Evolutionary conservation across 1,140 invertebrate genomes (phyloP).

Genomic region (Drosophila bipectinata): DNA sequence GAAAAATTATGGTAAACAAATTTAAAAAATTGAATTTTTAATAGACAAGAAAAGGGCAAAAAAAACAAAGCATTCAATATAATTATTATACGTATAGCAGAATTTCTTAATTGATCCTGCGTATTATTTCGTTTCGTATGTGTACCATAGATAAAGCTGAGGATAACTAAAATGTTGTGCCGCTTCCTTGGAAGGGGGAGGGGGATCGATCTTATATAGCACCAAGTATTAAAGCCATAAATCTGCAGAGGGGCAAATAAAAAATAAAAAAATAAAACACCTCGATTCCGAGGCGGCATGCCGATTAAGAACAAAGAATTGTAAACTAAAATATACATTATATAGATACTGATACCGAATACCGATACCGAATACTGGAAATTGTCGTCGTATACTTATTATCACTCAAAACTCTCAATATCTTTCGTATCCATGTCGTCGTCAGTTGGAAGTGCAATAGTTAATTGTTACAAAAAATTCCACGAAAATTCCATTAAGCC

Average conservation of each 20-base stretch:
- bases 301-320: constrained; percentile 49
- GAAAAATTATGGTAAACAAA: constrained; percentile 33
- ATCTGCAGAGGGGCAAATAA: constrained; percentile 1
- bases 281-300: constrained; percentile 13
- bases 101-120: constrained; percentile 71
- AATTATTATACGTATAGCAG: constrained; percentile 63
- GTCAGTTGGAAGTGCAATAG: constrained; percentile 69
- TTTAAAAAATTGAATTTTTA: constrained; percentile 46
- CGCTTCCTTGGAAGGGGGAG: constrained; percentile 8
- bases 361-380: constrained; percentile 37
- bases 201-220: constrained; percentile 36
- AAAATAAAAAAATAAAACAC: too few species aligned
- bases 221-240: constrained; percentile 60
- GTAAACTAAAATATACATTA: constrained; percentile 63
- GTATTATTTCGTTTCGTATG: constrained; percentile 74
- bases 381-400: constrained; percentile 51
- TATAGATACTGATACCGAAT: constrained; percentile 57
- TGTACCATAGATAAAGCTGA: constrained; percentile 69
- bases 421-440: constrained; percentile 55
- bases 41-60: constrained; percentile 20
- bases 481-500: constrained; percentile 51
- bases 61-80: constrained; percentile 18
- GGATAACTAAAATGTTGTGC: constrained; percentile 45
- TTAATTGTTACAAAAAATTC: constrained; percentile 77
- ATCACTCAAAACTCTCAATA: constrained; percentile 31